phyloP scores from a whole-genome alignment of 2,888 invertebrate genomes.

The Apamea sordens region DNA sequence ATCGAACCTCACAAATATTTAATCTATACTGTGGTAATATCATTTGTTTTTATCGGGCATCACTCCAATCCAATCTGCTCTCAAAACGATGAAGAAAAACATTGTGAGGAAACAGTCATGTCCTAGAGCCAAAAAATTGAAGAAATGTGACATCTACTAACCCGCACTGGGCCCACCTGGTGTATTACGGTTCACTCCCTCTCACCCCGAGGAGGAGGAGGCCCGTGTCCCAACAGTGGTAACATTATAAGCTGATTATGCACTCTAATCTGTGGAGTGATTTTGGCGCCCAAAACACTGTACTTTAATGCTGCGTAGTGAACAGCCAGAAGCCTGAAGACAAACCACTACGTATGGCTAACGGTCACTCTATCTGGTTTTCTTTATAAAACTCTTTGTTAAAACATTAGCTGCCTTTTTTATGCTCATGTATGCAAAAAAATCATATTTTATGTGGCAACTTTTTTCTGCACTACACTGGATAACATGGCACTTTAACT shows the following conservation, averaged over 20 bases:
- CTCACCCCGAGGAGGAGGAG: no score
- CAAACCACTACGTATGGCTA: background rate
- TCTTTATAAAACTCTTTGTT: background rate
- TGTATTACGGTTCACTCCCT: background rate
- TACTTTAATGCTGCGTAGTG: background rate
- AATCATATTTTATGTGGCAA: background rate
- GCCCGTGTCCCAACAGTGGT: background rate
- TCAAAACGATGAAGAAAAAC: background rate
- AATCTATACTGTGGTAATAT: no score
- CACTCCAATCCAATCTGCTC: background rate
- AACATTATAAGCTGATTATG: background rate
- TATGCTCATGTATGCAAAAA: background rate
- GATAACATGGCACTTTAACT: background rate
- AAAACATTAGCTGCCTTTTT: background rate
- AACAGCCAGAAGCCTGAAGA: no score
- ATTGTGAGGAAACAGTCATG: background rate
- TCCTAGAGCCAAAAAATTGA: background rate
- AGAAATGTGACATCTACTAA: background rate
- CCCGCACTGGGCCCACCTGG: background rate
- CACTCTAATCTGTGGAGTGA: background rate
- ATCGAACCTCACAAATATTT: background rate
- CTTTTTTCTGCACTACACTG: background rate
- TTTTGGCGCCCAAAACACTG: background rate
- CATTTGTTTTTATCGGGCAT: background rate
- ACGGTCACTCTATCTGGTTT: background rate